A percentile compares a stretch with the other conserved stretches of the same genome.
Evolutionary conservation across 30 jellyfish, hydroid and myxozoan species (phyloP).

Genomic region (Aurelia sp.): DNA sequence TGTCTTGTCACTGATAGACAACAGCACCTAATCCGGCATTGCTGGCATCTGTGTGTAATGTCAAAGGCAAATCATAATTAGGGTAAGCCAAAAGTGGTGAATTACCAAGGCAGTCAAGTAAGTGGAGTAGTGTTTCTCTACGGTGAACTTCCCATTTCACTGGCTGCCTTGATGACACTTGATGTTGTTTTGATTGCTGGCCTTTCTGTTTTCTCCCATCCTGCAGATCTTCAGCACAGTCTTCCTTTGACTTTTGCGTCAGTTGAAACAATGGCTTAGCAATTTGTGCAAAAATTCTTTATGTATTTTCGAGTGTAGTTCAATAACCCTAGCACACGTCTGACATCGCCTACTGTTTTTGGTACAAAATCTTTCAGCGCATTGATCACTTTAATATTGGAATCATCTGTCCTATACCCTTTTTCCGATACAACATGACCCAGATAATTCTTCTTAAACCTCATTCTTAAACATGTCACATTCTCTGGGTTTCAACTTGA

Average conservation of each 20-base stretch:
- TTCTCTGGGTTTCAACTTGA: background rate
- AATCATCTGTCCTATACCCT: slow-evolving; percentile 15
- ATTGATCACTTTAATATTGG: slow-evolving; percentile 3
- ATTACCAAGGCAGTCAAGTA: slow-evolving; percentile 8
- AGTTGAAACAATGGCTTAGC: slow-evolving; percentile 15
- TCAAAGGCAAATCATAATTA: background rate
- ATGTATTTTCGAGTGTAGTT: slow-evolving; percentile 11
- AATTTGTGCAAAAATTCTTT: slow-evolving; percentile 4
- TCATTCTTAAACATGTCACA: background rate
- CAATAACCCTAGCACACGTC: slow-evolving; percentile 14
- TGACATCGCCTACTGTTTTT: slow-evolving; percentile 19
- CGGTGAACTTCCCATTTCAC: slow-evolving; percentile 19
- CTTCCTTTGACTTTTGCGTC: background rate
- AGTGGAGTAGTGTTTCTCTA: background rate
- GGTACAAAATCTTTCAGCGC: slow-evolving; percentile 15
- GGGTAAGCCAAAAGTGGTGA: slow-evolving; percentile 67
- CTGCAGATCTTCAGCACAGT: background rate
- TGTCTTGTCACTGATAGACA: slow-evolving; percentile 38
- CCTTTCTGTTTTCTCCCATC: slow-evolving; percentile 11
- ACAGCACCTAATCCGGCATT: slow-evolving; percentile 48
- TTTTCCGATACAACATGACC: slow-evolving; percentile 23
- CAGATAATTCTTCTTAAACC: slow-evolving; percentile 15
- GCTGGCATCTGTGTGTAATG: slow-evolving; percentile 60
- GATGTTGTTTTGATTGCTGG: background rate
- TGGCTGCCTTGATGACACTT: slow-evolving; percentile 18